Evolutionary conservation across 1,140 invertebrate species (phyloP), one percentile per base, ranked within the genome.

Genomic region (Philotrypesis tridentata): DNA sequence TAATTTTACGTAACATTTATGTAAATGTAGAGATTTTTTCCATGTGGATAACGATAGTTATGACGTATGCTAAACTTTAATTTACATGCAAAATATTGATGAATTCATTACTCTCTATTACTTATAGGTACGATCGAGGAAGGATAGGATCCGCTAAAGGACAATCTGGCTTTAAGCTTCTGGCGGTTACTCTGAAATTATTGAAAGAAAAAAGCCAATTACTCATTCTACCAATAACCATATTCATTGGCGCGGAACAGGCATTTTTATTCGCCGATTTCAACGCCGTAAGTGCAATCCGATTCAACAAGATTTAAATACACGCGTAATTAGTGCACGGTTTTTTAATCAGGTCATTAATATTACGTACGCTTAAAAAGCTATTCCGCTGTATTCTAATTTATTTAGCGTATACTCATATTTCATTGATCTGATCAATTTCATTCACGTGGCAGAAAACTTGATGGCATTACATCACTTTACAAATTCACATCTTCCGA

Each of bases 241-340:
- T 98, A 79, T 99, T 97, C 89, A 98, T 97, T 87, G 98, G 98
- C 0, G 94, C 98, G 37, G 97, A 98, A 88, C 97, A 99, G 90
- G 97, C 97, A 0, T 98, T 98, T 89, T 94, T 98, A 84, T 95
- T 96, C 9, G 97, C 97, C 9, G 97, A 98, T 89, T 99, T 95
- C 84, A 98, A 96, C 11, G 95, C 96, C 84, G 97, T 97, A 92
- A 93, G 93, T 92, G 85, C 48, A 61, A 68, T 79, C 29, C 21
- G 33, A 61, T 6, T 29, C 74, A 74, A 80, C 74, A 37, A 74
- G 33, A 23, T 43, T 68, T 68, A 63, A 67, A 77, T 25, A 0
- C 55, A 23, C 29, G 21, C 29, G 17, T 33, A 43, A 68, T 2
- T 43, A 11, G 40, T 33, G 40, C 0, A 14, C 12, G 40, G 7